Conservation (phyloP, 2,888 invertebrate genomes). For the Poecilobothrus nobilitatus region DNA sequence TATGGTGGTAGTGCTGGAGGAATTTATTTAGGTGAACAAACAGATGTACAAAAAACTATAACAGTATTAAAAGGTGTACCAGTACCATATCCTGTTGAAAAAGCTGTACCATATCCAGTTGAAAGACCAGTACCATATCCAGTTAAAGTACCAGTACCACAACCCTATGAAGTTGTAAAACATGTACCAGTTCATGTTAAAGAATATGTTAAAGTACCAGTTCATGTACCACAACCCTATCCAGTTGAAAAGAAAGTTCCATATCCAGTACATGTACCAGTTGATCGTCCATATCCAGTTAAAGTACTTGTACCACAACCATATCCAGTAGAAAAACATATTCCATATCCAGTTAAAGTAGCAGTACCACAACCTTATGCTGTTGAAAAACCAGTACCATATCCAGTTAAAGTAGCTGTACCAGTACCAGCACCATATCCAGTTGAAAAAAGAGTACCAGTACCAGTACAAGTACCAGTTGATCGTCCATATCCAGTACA, state of each 20-base stretch:
- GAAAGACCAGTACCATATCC: slow-evolving; percentile 57
- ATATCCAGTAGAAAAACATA: slow-evolving; percentile 54
- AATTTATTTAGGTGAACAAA: slow-evolving; percentile 44
- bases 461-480: slow-evolving; percentile 51
- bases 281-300: slow-evolving; percentile 61
- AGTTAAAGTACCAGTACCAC: slow-evolving; percentile 39
- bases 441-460: slow-evolving; percentile 53
- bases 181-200: slow-evolving; percentile 53
- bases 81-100: slow-evolving; percentile 64
- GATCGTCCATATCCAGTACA: slow-evolving; percentile 60
- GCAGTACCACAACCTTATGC: slow-evolving; percentile 62
- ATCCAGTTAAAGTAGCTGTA: slow-evolving; percentile 58
- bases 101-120: slow-evolving; percentile 50
- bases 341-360: slow-evolving; percentile 56
- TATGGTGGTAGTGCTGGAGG: slow-evolving; percentile 24
- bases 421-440: slow-evolving; percentile 53
- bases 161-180: slow-evolving; percentile 46
- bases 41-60: slow-evolving; percentile 56
- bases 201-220: slow-evolving; percentile 64
- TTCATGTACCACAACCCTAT: slow-evolving; percentile 59
- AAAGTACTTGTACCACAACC: slow-evolving; percentile 60
- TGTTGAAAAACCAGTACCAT: slow-evolving; percentile 59
- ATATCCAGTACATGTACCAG: slow-evolving; percentile 50
- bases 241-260: slow-evolving; percentile 55
- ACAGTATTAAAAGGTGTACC: slow-evolving; percentile 68